Percentiles rank a stretch among this genome's conserved stretches.
These are phyloP conservation scores for Zootermopsis nevadensis DNA, from an alignment of 2,888 invertebrate species.

Conservation along the genomic window DNA sequence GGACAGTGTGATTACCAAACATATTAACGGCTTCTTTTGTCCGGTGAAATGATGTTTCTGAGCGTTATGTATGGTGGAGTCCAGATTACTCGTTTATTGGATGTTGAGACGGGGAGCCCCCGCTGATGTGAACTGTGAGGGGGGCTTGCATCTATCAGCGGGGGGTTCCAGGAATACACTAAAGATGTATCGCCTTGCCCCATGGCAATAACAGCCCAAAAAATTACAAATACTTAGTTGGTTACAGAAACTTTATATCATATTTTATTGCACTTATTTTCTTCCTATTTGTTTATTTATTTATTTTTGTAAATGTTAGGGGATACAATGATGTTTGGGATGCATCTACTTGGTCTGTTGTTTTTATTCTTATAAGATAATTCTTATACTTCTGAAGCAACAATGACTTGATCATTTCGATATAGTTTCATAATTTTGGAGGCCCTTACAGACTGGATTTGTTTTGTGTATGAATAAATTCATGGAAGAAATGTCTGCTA, in stretches of 20 bases:
- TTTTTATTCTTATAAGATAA: too few relatives aligned
- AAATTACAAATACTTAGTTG: not conserved
- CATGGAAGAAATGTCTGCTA: too few relatives aligned
- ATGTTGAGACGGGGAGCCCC: slow-evolving; percentile 41
- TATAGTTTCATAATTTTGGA: too few relatives aligned
- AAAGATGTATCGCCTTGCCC: not conserved
- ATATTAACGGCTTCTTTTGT: slow-evolving; percentile 43
- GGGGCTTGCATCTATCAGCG: slow-evolving; percentile 36
- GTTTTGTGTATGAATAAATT: too few relatives aligned
- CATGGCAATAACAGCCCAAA: not conserved
- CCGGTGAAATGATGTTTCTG: slow-evolving; percentile 8
- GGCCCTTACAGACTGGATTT: too few relatives aligned
- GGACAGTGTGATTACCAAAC: slow-evolving; percentile 42
- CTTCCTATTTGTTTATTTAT: not conserved
- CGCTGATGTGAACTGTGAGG: slow-evolving; percentile 52
- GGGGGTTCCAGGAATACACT: slow-evolving; percentile 32
- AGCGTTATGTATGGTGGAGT: not conserved
- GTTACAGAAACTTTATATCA: not conserved
- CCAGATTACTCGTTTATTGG: slow-evolving; percentile 25
- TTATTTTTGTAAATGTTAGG: not conserved
- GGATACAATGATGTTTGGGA: too few relatives aligned
- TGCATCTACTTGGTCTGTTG: too few relatives aligned
- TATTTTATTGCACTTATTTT: not conserved
- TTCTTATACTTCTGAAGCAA: too few relatives aligned
- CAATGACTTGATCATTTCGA: too few relatives aligned